Conservation (phyloP, 2,888 invertebrate genomes). For the Diachrysia chrysitis region DNA sequence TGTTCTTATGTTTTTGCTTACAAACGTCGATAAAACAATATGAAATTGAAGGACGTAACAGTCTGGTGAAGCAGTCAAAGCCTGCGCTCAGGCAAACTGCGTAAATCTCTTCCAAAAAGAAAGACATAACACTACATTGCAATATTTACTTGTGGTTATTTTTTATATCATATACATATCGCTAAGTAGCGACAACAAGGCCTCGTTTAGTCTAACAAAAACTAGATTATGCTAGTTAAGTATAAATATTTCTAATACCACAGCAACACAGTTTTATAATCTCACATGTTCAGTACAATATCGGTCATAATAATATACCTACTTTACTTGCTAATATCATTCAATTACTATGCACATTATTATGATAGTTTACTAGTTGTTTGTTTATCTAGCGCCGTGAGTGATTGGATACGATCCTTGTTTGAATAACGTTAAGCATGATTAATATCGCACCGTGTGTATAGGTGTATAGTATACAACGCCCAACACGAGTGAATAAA, state of each 20-base stretch:
- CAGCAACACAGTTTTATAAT: neutral
- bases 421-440: constrained; percentile 1
- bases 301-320: neutral
- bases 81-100: no score
- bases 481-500: neutral
- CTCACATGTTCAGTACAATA: neutral
- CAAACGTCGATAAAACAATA: no score
- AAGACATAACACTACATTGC: neutral
- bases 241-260: constrained; percentile 4
- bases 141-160: neutral
- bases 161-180: no score
- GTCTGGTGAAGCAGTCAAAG: no score
- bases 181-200: neutral
- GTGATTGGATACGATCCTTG: constrained; percentile 4
- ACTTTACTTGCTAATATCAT: neutral
- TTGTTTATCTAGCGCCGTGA: neutral
- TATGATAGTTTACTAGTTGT: neutral
- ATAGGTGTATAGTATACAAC: neutral
- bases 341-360: neutral
- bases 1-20: no score
- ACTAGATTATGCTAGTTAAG: constrained; percentile 4
- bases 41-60: no score
- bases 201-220: neutral
- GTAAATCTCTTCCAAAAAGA: no score
- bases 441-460: neutral